phyloP scores from a whole-genome alignment of 2,888 invertebrate genomes.

The Synergus gifuensis region DNA sequence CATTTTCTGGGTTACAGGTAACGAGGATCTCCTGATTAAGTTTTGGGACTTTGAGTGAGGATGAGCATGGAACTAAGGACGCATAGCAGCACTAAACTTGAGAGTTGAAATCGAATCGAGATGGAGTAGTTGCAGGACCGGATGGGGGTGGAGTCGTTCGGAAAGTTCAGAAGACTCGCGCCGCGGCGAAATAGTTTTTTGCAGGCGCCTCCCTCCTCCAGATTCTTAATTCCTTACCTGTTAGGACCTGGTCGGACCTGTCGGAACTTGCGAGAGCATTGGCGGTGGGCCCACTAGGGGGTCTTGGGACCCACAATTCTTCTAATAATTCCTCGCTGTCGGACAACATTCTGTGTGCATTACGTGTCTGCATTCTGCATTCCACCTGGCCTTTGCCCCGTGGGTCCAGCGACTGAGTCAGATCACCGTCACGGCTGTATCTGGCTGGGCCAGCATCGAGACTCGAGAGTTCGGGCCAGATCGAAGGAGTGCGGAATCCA shows the following conservation, averaged over 20 bases:
- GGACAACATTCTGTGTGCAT: constrained; percentile 71
- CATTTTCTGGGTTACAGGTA: background rate
- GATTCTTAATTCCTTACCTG: constrained; percentile 45
- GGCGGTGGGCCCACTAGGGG: constrained; percentile 56
- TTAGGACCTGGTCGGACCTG: constrained; percentile 61
- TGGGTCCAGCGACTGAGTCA: constrained; percentile 32
- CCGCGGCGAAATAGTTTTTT: constrained; percentile 39
- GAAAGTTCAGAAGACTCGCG: constrained; percentile 33
- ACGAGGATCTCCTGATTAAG: background rate
- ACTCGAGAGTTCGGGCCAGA: constrained; percentile 1
- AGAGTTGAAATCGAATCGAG: constrained; percentile 27
- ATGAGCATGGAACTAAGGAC: background rate
- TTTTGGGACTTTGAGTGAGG: background rate
- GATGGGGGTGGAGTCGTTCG: constrained; percentile 38
- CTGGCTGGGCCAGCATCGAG: background rate
- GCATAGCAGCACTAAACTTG: constrained; percentile 5
- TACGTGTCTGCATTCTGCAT: constrained; percentile 76
- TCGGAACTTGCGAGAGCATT: constrained; percentile 50
- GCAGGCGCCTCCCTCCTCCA: constrained; percentile 33
- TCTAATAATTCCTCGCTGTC: constrained; percentile 70
- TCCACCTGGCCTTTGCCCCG: constrained; percentile 72
- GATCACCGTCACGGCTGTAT: constrained; percentile 16
- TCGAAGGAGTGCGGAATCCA: constrained; percentile 51
- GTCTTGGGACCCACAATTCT: constrained; percentile 62
- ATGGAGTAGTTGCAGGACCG: constrained; percentile 30